Evolutionary conservation across 2,113 vertebrate species (phyloP).

Genomic region (Embiotoca jacksoni): DNA sequence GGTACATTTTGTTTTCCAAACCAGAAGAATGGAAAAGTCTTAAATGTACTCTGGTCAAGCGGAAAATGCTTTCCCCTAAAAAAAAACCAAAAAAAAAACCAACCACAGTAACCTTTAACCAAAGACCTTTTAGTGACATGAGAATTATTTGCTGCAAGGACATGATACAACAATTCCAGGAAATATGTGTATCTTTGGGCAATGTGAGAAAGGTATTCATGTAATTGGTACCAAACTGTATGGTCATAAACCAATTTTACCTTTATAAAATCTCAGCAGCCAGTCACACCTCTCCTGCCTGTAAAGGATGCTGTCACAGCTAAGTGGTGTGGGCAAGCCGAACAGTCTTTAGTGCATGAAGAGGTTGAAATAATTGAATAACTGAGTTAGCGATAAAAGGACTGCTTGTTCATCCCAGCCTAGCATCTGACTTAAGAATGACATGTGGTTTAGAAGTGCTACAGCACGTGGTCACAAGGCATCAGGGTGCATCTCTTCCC

Average conservation of each 20-base stretch:
- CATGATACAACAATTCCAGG: background rate
- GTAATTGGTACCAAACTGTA: background rate
- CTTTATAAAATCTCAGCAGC: constrained; percentile 10
- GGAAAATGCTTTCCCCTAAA: background rate
- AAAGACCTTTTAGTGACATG: background rate
- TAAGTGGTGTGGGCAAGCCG: constrained; percentile 40
- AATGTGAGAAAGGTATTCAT: background rate
- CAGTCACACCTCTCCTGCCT: constrained; percentile 34
- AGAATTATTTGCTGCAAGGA: background rate
- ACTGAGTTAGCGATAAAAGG: constrained; percentile 72
- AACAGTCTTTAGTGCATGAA: constrained; percentile 58
- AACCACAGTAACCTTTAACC: background rate
- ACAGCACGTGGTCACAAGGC: constrained; percentile 64
- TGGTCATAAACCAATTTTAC: constrained; percentile 20
- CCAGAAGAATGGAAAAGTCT: background rate
- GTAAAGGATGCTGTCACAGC: constrained; percentile 50
- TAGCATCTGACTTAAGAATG: constrained; percentile 79
- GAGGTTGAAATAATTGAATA: constrained; percentile 71
- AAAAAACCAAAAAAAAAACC: background rate
- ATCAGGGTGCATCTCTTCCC: constrained; percentile 44
- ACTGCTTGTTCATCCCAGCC: constrained; percentile 66
- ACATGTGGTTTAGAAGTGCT: constrained; percentile 65
- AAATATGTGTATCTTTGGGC: background rate
- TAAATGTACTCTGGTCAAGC: background rate
- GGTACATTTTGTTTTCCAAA: background rate